Evolutionary conservation across 2,113 vertebrate genomes (phyloP), one percentile per base, ranked within the genome.

Genomic region (Cricetomys ansorgei): DNA sequence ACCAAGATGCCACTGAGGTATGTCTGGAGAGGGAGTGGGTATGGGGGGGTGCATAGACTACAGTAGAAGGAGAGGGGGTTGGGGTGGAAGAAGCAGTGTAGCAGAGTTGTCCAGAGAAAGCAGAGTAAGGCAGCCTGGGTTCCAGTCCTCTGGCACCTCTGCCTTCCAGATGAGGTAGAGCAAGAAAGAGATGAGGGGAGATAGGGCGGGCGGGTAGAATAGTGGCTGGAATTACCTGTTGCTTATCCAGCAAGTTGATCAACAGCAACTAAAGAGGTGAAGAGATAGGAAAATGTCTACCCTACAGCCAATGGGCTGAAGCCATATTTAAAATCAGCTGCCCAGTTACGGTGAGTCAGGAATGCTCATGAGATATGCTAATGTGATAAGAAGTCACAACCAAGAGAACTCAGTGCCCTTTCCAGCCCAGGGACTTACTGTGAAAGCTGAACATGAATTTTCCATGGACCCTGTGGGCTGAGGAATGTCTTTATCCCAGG

Each of bases 141-240:
- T 80, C 64, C 11, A 2, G 12, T n/a, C 12, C 31, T 2, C 5
- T 62, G 62, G 10, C 23, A 37, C 34, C 43, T 57, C 8, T 10
- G 25, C 21, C 43, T 59, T 23, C 69, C n/a, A 50, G 55, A 21
- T 19, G 17, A 70, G 31, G 2, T 34, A 34, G 65, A 81, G 2
- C 45, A 67, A 1, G 19, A 0, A 9, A 3, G 25, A 73, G 69
- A 59, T 45, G 10, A 19, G 86, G 27, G 40, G 6, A 5, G 2
- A 10, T 0, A 0, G 29, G 3, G 83, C 5, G 1, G 1, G 7
- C 1, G 0, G 1, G 70, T 23, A 69, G 80, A 45, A 55, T 65
- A 9, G 17, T 53, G 50, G 29, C 10, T 37, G 16, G 11, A 17
- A 31, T 80, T 11, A 3, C 31, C 19, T 31, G 13, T 37, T 65